Base-by-base conservation (phyloP, 2,888 invertebrate genomes). In the Neoscelio sp. region DNA sequence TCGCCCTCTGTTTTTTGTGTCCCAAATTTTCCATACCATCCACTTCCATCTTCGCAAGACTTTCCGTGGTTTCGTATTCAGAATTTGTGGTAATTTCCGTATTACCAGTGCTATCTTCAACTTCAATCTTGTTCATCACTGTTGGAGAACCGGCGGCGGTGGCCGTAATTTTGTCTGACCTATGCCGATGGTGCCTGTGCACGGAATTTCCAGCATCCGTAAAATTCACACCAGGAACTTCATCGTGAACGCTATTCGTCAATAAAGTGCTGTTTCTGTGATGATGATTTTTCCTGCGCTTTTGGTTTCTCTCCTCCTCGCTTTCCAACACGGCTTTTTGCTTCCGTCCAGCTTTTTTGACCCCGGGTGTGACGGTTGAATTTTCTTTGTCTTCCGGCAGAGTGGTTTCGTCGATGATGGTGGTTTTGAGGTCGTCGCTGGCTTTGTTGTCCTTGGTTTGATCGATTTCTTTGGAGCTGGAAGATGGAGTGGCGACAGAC, bases 211-310 rank as follows among this genome's bases (percentile, higher is more conserved):
- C 28, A 20, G 17, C 82, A 15, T 80, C 83, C 8, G 82, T 78
- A 0, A 40, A 50, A 68, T 82, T 83, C 0, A 48, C 26, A 8
- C 15, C 44, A 4, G 58, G 26, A 10, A 67, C 28, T 18, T 84
- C 83, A 0, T 87, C 87, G 52, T 89, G 86, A 6, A 90, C 87
- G 46, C 87, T 90, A 42, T 90, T 90, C 0, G 89, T 89, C 10
- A 89, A 68, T 2, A 89, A 23, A 1, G 90, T 90, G 33, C 80
- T 82, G 26, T 87, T 90, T 23, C 80, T 86, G 30, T 87, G 84
- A 70, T 87, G 85, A 68, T 90, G 88, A 28, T 88, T 71, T 71
- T 88, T 83, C 56, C 86, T 78, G 38, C 88, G 84, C 82, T 87
- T 76, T 82, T 88, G 75, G 80, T 85, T 79, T 84, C 80, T 82